phyloP scores from a whole-genome alignment of 1,140 invertebrate species.

The Leptinotarsa texana region DNA sequence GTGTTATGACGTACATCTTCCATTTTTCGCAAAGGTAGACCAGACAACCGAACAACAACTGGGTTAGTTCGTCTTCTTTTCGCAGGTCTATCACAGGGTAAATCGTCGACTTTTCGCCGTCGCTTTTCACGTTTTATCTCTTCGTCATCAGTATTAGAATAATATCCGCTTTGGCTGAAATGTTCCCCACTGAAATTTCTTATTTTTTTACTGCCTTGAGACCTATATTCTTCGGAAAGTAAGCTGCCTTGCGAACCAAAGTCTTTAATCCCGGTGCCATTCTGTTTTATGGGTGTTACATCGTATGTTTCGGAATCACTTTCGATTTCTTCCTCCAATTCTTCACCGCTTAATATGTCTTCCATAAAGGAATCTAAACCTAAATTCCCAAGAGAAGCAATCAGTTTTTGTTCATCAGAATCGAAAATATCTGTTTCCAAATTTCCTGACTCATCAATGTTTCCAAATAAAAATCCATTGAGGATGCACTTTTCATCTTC shows the following conservation, averaged over 20 bases:
- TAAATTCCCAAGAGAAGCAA: conserved; percentile 72
- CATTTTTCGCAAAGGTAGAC: too few species aligned
- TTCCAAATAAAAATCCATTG: conserved; percentile 93
- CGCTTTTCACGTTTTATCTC: too few species aligned
- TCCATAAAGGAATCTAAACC: conserved; percentile 78
- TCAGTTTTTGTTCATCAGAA: conserved; percentile 77
- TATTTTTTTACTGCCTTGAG: background rate
- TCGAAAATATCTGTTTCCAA: conserved; percentile 89
- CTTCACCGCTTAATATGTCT: conserved; percentile 68
- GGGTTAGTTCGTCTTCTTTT: too few species aligned
- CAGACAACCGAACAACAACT: too few species aligned
- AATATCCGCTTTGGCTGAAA: conserved; percentile 7
- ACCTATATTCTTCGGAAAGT: too few species aligned
- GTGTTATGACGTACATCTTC: too few species aligned
- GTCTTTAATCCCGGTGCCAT: conserved; percentile 19
- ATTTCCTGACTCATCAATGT: conserved; percentile 89
- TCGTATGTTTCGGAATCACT: conserved; percentile 49
- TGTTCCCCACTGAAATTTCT: background rate
- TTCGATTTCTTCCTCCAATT: conserved; percentile 34
- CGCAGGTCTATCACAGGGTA: too few species aligned
- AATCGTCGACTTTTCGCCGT: too few species aligned
- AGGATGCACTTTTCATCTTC: conserved; percentile 70
- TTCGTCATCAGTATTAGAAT: conserved; percentile 44
- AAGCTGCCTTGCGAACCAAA: background rate
- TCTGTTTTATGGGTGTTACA: conserved; percentile 21